Evolutionary conservation across 2,888 invertebrate species (phyloP), one percentile per base, ranked within the genome.

Genomic region (Clivina fossor): DNA sequence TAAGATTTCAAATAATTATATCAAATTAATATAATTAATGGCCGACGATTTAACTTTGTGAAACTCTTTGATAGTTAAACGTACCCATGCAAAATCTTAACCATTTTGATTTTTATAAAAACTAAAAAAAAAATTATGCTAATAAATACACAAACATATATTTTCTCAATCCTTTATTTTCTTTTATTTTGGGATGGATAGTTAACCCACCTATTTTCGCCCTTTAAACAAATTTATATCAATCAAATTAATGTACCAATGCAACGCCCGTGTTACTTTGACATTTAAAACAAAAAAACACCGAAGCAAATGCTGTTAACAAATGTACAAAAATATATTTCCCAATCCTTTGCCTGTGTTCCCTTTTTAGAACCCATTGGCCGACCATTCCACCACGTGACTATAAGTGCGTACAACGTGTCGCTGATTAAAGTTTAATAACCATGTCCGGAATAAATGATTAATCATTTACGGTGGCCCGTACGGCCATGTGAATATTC

Each of bases 401-500:
- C 58, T 61, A 63, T 64, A 64, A 63, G 56, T 62, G 64, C 66
- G 68, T 70, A 68, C 68, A 71, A 68, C 67, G 65, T 68, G 71
- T 67, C 69, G 65, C 69, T 65, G 68, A 70, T 71, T 70, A 71
- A 71, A 71, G 69, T 71, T 72, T 71, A 71, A 71, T 68, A 63
- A 47, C 62, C 66, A 63, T 65, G 68, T 68, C 69, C 69, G 65
- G 68, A 69, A 68, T 72, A 72, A 71, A 70, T 68, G 68, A 72
- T 72, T 71, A 72, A 73, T 72, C 70, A 72, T 72, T 72, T 69
- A 70, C 67, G 67, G 68, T 64, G 63, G 40, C 46, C 46, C 47
- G 28, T 38, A 22, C 35, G 8, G 13, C 11, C 20, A 46, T 30
- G 54, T 54, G 46, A 54, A 55, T 55, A 46, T 54, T 46, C 54